phyloP scores from a whole-genome alignment of 1,140 invertebrate genomes.

The Zaprionus davidi region DNA sequence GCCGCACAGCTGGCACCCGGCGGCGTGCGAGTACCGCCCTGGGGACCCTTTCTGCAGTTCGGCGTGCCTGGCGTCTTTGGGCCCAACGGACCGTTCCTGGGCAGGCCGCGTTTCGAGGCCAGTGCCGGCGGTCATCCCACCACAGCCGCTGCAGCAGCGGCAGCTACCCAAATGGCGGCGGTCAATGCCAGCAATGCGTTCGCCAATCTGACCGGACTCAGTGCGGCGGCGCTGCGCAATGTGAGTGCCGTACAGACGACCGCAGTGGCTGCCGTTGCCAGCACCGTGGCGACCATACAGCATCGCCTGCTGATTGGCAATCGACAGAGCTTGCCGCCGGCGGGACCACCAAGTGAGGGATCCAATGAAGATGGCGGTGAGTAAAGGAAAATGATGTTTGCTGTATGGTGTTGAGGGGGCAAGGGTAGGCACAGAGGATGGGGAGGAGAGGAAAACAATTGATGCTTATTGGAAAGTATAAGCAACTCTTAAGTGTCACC shows the following conservation, averaged over 20 bases:
- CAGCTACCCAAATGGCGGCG: constrained; percentile 76
- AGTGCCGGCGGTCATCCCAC: constrained; percentile 54
- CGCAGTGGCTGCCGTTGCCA: constrained; percentile 77
- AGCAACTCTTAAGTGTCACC: too few relatives aligned
- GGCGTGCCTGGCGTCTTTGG: constrained; percentile 85
- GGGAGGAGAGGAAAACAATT: neutral
- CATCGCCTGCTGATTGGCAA: constrained; percentile 82
- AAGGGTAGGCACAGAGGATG: neutral
- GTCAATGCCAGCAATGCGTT: constrained; percentile 82
- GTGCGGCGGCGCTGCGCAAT: constrained; percentile 76
- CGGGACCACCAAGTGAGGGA: constrained; percentile 86
- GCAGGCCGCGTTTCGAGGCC: constrained; percentile 71
- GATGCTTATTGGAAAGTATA: too few relatives aligned
- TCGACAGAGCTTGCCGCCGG: constrained; percentile 76
- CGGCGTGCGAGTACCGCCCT: constrained; percentile 85
- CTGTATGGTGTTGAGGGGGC: neutral
- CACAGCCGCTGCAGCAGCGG: constrained; percentile 68
- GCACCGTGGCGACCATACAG: constrained; percentile 79
- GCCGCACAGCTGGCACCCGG: constrained; percentile 86
- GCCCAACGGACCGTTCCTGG: constrained; percentile 80
- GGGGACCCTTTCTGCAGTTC: constrained; percentile 86
- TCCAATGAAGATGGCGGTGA: constrained; percentile 86
- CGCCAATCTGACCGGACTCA: constrained; percentile 81
- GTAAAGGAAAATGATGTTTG: neutral
- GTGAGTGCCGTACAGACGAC: constrained; percentile 79